These are phyloP conservation scores for Synergus umbraculus DNA, from an alignment of 2,888 invertebrate genomes.

Conservation along the genomic window DNA sequence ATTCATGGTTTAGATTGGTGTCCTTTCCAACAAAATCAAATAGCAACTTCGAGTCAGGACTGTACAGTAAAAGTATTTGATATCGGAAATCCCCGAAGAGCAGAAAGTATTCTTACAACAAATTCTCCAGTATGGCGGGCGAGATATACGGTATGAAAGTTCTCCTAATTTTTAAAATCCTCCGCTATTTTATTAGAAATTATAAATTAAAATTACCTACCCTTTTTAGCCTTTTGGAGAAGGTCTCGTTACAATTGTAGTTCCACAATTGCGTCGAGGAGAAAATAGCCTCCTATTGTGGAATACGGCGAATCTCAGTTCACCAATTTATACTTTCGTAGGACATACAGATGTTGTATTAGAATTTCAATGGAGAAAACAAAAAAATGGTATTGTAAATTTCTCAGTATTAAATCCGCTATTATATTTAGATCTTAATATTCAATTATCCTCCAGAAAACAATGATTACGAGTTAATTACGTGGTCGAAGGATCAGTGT, in stretches of 20 bases:
- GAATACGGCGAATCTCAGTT: constrained; percentile 85
- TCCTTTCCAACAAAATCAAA: constrained; percentile 88
- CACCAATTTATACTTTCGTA: constrained; percentile 93
- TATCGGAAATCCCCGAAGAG: constrained; percentile 89
- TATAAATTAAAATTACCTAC: constrained; percentile 45
- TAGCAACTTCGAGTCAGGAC: constrained; percentile 96
- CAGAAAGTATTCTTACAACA: constrained; percentile 91
- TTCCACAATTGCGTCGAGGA: constrained; percentile 92
- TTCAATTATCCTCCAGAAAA: constrained; percentile 76
- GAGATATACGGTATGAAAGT: constrained; percentile 85
- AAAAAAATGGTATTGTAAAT: constrained; percentile 75
- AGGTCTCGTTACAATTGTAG: constrained; percentile 93
- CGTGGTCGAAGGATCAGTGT: constrained; percentile 97
- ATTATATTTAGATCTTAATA: not conserved
- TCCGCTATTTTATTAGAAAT: not conserved
- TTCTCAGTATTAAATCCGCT: constrained; percentile 57
- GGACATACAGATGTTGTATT: constrained; percentile 96
- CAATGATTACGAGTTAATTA: constrained; percentile 90
- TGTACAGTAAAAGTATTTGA: constrained; percentile 97
- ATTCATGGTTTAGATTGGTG: constrained; percentile 98
- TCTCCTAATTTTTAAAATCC: not conserved
- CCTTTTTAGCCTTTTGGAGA: constrained; percentile 89
- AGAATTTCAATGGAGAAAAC: constrained; percentile 95
- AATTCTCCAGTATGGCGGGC: constrained; percentile 95
- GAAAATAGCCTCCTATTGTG: constrained; percentile 90